A percentile compares a stretch with the other conserved stretches of the same genome.
phyloP scores from a whole-genome alignment of 2,113 vertebrate genomes.

The Leucopsar rothschildi region DNA sequence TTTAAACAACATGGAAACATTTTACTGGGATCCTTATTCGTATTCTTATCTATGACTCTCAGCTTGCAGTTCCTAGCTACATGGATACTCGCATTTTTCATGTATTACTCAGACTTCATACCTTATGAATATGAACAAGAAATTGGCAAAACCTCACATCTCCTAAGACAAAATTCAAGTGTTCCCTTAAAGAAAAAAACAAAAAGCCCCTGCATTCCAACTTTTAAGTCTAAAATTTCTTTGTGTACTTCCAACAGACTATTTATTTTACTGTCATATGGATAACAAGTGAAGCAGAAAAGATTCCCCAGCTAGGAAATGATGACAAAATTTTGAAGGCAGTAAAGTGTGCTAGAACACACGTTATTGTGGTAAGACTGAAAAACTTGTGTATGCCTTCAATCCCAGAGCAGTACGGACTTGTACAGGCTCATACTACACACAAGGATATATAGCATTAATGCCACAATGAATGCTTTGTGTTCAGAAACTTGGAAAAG shows the following conservation, averaged over 20 bases:
- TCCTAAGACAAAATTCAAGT: constrained; percentile 8
- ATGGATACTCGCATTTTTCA: background rate
- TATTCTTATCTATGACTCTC: background rate
- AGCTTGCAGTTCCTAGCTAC: background rate
- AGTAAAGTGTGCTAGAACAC: background rate
- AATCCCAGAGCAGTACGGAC: background rate
- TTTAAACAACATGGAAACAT: background rate
- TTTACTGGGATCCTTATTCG: background rate
- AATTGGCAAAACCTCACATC: background rate
- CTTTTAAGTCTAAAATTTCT: background rate
- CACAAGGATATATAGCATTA: background rate
- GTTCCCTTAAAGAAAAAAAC: background rate
- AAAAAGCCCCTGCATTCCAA: background rate
- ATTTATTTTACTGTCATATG: background rate
- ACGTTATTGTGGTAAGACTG: background rate
- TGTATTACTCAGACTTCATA: constrained; percentile 7
- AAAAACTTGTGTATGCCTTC: background rate
- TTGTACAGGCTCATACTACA: background rate
- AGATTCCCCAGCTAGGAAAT: background rate
- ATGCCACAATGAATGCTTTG: background rate
- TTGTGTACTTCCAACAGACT: background rate
- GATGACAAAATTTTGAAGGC: background rate
- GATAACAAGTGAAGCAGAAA: background rate
- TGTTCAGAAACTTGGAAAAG: background rate
- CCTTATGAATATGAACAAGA: constrained; percentile 12